phyloP scores from a whole-genome alignment of 2,888 invertebrate genomes.

The Macaria liturata region DNA sequence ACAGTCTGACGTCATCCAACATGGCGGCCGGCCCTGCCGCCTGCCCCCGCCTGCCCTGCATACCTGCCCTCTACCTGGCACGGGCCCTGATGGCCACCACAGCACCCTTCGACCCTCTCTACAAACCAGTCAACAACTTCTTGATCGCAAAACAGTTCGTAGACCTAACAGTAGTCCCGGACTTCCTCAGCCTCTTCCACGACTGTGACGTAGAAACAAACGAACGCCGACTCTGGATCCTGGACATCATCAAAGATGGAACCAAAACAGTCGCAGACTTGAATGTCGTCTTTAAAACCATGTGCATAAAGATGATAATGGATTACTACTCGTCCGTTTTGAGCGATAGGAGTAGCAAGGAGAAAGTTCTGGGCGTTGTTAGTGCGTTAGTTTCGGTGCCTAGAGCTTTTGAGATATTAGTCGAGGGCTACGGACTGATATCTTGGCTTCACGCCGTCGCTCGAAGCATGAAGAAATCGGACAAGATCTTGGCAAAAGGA shows the following conservation, averaged over 20 bases:
- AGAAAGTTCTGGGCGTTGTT: constrained; percentile 86
- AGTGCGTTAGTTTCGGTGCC: constrained; percentile 85
- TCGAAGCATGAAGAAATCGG: constrained; percentile 51
- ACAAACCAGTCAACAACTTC: constrained; percentile 90
- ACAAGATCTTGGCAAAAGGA: constrained; percentile 49
- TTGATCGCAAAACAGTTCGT: constrained; percentile 90
- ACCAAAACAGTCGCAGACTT: constrained; percentile 90
- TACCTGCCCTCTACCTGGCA: constrained; percentile 88
- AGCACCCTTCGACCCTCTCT: constrained; percentile 89
- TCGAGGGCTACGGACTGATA: constrained; percentile 87
- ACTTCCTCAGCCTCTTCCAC: constrained; percentile 92
- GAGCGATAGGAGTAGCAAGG: constrained; percentile 84
- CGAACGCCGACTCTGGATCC: constrained; percentile 89
- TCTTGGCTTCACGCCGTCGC: constrained; percentile 85
- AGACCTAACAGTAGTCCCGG: constrained; percentile 92
- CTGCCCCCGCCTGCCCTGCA: constrained; percentile 79
- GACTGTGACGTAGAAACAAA: constrained; percentile 88
- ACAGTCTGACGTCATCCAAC: constrained; percentile 78
- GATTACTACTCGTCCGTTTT: constrained; percentile 86
- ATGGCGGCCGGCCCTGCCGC: constrained; percentile 37
- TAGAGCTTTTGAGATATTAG: constrained; percentile 85
- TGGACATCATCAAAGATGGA: constrained; percentile 90
- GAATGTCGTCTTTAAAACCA: constrained; percentile 87
- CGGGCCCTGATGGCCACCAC: constrained; percentile 87
- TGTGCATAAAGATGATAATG: constrained; percentile 90